Evolutionary conservation across 2,113 vertebrate genomes (phyloP).

Genomic region (Amphiprion ocellaris): DNA sequence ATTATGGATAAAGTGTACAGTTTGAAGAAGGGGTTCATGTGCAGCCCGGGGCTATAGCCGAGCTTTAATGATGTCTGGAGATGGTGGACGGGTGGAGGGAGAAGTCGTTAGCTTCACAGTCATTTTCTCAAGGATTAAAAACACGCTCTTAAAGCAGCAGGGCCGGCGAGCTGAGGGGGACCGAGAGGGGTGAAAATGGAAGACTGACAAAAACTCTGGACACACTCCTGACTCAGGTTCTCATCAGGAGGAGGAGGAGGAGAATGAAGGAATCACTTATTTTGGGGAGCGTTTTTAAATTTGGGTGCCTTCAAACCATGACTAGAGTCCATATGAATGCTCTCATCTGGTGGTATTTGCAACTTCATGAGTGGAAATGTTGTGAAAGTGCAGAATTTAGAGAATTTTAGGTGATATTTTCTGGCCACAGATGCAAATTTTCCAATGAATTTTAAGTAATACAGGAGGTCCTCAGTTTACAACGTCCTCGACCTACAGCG

Average conservation of each 20-base stretch:
- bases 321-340: too few relatives aligned
- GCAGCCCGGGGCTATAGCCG: conserved; percentile 94
- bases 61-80: conserved; percentile 99
- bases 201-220: conserved; percentile 17
- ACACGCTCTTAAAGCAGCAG: conserved; percentile 92
- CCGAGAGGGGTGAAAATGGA: neutral
- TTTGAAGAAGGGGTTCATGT: conserved; percentile 99
- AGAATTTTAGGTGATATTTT: too few relatives aligned
- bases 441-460: too few relatives aligned
- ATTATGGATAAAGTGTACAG: conserved; percentile 99
- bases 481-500: too few relatives aligned
- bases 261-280: neutral
- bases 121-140: conserved; percentile 95
- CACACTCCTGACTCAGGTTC: conserved; percentile 29
- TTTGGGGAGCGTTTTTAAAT: neutral
- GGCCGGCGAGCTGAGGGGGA: conserved; percentile 47
- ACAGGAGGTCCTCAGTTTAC: too few relatives aligned
- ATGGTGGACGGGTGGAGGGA: conserved; percentile 87
- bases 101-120: conserved; percentile 97
- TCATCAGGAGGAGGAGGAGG: neutral
- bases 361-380: too few relatives aligned
- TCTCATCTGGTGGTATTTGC: too few relatives aligned
- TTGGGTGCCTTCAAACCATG: too few relatives aligned
- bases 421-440: too few relatives aligned
- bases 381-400: too few relatives aligned